Evolutionary conservation across 2,797 vertebrate species (phyloP), one percentile per base, ranked within the genome.

Genomic region (Cossypha niveicapilla): DNA sequence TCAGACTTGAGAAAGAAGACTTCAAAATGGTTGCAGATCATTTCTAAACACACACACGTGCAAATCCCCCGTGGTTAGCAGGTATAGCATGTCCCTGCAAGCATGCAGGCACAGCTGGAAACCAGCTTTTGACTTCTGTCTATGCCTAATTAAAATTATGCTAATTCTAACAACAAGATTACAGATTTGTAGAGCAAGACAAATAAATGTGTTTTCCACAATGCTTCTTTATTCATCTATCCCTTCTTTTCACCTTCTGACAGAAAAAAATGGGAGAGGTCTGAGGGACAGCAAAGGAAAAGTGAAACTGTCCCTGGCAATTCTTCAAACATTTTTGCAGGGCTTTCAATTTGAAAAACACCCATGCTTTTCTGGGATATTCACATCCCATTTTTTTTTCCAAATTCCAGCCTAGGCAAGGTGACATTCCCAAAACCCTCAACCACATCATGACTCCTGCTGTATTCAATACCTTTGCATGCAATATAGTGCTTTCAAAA

Each of bases 71-170:
- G 1, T 0, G 1, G 71, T 50, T 48, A 48, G n/a, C 53, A 74
- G 89, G 56, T 92, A 71, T 24, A 61, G 74, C 3, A 0, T 18
- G 34, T 65, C 74, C 45, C 86, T 56, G 56, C 30, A 90, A 93
- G 53, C 48, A 48, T 2, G 2, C 41, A 35, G 77, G n/a, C 67
- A 87, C 71, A 76, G 78, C 13, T 60, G 74, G 91, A 79, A 92
- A 22, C 34, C 87, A 91, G 58, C 74, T 92, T 94, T 66, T 82
- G 62, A 70, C 71, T 92, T 60, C 86, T 81, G 22, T 30, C 65
- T 56, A 18, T 57, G 53, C 35, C 60, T 94, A 87, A 92, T 94
- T 95, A 87, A 94, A 93, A 92, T 88, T 67, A 86, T 90, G 61
- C 24, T 75, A 93, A 94, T 95, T 86, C 15, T 83, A 88, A 65